Percentiles rank a stretch among this genome's conserved stretches.
phyloP scores from a whole-genome alignment of 2,888 invertebrate genomes.

The Agrotis puta region DNA sequence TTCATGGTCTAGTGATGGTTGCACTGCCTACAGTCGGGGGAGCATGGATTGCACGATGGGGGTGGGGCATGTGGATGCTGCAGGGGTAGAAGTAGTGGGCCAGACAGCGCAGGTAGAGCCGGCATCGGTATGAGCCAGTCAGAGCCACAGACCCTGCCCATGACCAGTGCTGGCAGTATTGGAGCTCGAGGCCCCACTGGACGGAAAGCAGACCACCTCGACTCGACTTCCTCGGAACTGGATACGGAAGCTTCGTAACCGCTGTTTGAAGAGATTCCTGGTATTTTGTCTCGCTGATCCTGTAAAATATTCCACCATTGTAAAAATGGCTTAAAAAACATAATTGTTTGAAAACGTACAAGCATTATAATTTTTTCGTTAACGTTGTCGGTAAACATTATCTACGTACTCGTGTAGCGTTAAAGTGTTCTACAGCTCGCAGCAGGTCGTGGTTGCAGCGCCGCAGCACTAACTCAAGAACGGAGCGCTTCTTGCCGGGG shows the following conservation, averaged over 20 bases:
- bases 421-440: slow-evolving; percentile 97
- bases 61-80: slow-evolving; percentile 82
- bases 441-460: slow-evolving; percentile 97
- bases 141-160: slow-evolving; percentile 89
- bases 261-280: slow-evolving; percentile 70
- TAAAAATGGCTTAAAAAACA: not conserved
- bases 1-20: slow-evolving; percentile 76
- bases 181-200: slow-evolving; percentile 88
- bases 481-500: slow-evolving; percentile 96
- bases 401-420: slow-evolving; percentile 83
- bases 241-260: slow-evolving; percentile 82
- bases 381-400: not conserved
- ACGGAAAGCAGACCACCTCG: slow-evolving; percentile 88
- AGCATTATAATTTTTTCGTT: no score
- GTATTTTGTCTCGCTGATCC: slow-evolving; percentile 81
- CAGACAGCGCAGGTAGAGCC: slow-evolving; percentile 83
- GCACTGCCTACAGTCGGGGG: slow-evolving; percentile 88
- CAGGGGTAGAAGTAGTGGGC: slow-evolving; percentile 83
- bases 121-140: slow-evolving; percentile 89
- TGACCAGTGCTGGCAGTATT: slow-evolving; percentile 85
- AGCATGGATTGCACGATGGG: slow-evolving; percentile 81
- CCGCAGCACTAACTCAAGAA: slow-evolving; percentile 97
- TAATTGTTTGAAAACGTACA: not conserved
- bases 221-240: slow-evolving; percentile 81
- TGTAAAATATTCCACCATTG: slow-evolving; percentile 58